Evolutionary conservation across 2,888 invertebrate genomes (phyloP), one percentile per base, ranked within the genome.

Genomic region (Stictocephala bisonia): DNA sequence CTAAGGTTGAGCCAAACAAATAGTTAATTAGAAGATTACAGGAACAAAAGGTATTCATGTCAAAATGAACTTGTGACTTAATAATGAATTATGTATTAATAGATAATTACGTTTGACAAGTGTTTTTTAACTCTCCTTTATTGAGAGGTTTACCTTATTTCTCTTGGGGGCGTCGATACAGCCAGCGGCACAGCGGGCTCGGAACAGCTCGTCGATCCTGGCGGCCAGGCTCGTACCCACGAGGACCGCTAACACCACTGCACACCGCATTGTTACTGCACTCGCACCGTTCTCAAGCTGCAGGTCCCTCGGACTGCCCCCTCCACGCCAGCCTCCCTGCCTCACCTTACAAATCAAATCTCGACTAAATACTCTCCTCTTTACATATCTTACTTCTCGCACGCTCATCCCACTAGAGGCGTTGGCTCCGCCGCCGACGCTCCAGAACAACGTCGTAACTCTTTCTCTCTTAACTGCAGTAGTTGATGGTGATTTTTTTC

Each of bases 341-440:
- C 31, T 56, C 56, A 56, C 56, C 56, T 56, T 29, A 56, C 56
- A 56, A 56, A 56, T 56, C 56, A 56, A 56, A 56, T 56, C 56
- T 56, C 29, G 56, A 31, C 56, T 56, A 56, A 56, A 56, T 56
- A 56, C 56, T 51, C 51, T n/a, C 51, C 56, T 56, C 56, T 56
- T 53, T 31, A 31, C 56, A 31, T 31, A 22, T 53, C 31, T 31
- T 31, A 31, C 18, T 13, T 11, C 29, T 31, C 29, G 4, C 56
- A 27, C 56, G 18, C 56, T 4, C 44, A 7, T n/a, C 56, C 27
- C 56, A 27, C n/a, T n/a, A n/a, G n/a, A n/a, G n/a, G n/a, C n/a
- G n/a, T n/a, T n/a, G n/a, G n/a, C n/a, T n/a, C 31, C 31, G 24
- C 24, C 2, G 29, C 56, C n/a, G 11, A 31, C 35, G 35, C 35